These are phyloP conservation scores for Poecilia velifera DNA, from an alignment of 2,797 vertebrate genomes.

Conservation along the genomic window DNA sequence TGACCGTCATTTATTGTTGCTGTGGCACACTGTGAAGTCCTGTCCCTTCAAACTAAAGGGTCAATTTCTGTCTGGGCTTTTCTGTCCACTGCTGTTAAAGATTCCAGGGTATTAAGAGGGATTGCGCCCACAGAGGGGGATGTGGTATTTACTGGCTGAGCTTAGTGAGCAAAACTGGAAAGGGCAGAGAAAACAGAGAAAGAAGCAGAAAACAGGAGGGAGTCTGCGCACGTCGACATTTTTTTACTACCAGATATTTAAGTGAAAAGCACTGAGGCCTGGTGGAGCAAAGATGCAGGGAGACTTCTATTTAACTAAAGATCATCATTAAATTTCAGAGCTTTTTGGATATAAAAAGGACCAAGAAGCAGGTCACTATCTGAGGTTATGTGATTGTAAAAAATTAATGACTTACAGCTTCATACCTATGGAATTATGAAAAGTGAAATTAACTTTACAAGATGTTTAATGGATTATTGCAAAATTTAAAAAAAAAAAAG, in stretches of 20 bases:
- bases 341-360: not conserved
- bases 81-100: slow-evolving; percentile 41
- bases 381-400: not conserved
- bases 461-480: not conserved
- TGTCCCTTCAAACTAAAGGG: slow-evolving; percentile 38
- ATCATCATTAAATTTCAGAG: not conserved
- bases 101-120: slow-evolving; percentile 58
- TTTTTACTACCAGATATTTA: not conserved
- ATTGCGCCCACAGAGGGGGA: slow-evolving; percentile 48
- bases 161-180: slow-evolving; percentile 37
- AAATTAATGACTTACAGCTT: not conserved
- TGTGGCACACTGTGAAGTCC: slow-evolving; percentile 25
- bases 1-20: slow-evolving; percentile 19
- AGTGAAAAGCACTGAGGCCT: not conserved
- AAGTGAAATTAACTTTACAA: not conserved
- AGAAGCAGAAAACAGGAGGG: slow-evolving; percentile 19
- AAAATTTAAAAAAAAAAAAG: not conserved
- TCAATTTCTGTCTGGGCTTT: slow-evolving; percentile 38
- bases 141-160: slow-evolving; percentile 37
- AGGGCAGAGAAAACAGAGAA: slow-evolving; percentile 32
- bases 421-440: not conserved
- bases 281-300: not conserved
- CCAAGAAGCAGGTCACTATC: not conserved
- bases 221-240: slow-evolving; percentile 12
- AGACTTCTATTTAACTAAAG: not conserved